Evolutionary conservation across 2,113 vertebrate species (phyloP), one percentile per base, ranked within the genome.

Genomic region (Lophotis ruficrista): DNA sequence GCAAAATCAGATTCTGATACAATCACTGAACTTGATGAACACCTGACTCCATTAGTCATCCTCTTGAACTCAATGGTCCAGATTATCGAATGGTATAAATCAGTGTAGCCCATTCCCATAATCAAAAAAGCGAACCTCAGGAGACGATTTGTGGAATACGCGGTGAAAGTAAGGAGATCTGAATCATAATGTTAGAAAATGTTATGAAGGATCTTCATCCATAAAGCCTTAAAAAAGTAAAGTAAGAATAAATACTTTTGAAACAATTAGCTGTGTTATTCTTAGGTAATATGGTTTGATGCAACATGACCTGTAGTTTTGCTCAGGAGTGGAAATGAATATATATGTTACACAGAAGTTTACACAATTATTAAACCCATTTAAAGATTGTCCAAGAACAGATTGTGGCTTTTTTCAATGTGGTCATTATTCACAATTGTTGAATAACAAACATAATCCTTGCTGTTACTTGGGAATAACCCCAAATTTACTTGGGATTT

Each of bases 1-100:
- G 77, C 30, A 76, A 90, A 95, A 82, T 83, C 91, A 92, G 89
- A 83, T 72, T 93, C 83, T 94, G 83, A 94, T 89, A 54, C 78
- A 41, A 31, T 50, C 4, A 4, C 60, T 94, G 89, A 85, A 82
- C 61, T 51, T 83, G 86, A 89, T 87, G 83, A 89, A 70, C 77
- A 89, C 62, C 93, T 94, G 89, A 89, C 87, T 96, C 73, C 41
- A 45, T 94, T 83, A 94, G 56, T 62, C 72, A 80, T 91, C 81
- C 86, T 81, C 86, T 92, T 92, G 89, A 96, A 94, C 80, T 83
- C 47, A 35, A 19, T 2, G 25, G 87, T 84, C 65, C 77, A 72
- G 41, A 79, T 94, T 91, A 83, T 83, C 73, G 85, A 72, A 87
- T 7, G 8, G 11, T 76, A 76, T 72, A 92, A 94, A 91, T 85